Conservation (phyloP, 1,140 invertebrate species). For the Epicauta chinensis region DNA sequence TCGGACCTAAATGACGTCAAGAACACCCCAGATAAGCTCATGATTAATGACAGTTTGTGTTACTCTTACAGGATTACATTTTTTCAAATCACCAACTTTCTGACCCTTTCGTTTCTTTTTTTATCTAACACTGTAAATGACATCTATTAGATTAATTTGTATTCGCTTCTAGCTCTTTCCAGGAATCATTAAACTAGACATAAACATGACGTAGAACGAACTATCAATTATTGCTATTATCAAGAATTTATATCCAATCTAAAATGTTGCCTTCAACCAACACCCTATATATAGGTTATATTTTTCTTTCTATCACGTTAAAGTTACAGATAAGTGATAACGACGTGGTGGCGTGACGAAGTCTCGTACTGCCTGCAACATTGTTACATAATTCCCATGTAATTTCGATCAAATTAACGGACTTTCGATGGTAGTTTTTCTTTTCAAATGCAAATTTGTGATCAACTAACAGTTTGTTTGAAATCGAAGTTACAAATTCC, state of each 20-base stretch:
- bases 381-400: slow-evolving; percentile 14
- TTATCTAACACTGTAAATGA: slow-evolving; percentile 4
- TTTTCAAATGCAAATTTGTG: slow-evolving; percentile 12
- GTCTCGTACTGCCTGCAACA: slow-evolving; percentile 8
- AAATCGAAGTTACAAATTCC: slow-evolving; percentile 1
- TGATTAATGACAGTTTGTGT: slow-evolving; percentile 20
- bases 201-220: too few relatives aligned
- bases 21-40: slow-evolving; percentile 17
- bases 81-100: slow-evolving; percentile 17
- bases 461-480: slow-evolving; percentile 7
- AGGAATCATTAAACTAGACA: too few relatives aligned
- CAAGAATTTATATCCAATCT: too few relatives aligned
- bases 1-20: slow-evolving; percentile 17
- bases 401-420: slow-evolving; percentile 11
- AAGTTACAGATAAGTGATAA: slow-evolving; percentile 22
- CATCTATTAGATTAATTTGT: slow-evolving; percentile 17
- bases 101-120: slow-evolving; percentile 15
- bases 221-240: too few relatives aligned
- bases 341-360: slow-evolving; percentile 18
- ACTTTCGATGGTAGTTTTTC: slow-evolving; percentile 14
- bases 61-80: slow-evolving; percentile 18
- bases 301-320: slow-evolving; percentile 18
- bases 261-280: too few relatives aligned
- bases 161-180: background rate
- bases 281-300: too few relatives aligned